These are phyloP conservation scores for Lateolabrax maculatus DNA, from an alignment of 2,797 vertebrate genomes.

Conservation along the genomic window DNA sequence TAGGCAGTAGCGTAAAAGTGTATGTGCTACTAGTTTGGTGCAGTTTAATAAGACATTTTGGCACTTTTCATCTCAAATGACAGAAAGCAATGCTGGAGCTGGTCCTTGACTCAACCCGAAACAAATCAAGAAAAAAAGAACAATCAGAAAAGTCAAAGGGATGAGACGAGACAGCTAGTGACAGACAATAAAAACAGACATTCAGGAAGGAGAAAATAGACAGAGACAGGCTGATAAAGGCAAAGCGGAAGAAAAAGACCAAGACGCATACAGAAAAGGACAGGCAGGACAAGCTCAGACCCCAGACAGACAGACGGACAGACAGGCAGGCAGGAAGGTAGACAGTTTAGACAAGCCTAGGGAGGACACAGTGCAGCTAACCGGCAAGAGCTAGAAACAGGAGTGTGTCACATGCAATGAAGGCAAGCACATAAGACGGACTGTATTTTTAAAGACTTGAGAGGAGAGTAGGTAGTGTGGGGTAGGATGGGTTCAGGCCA, in stretches of 20 bases:
- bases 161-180: conserved; percentile 53
- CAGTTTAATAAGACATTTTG: conserved; percentile 27
- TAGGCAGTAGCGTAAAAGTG: neutral
- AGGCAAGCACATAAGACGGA: conserved; percentile 60
- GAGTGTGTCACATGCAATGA: conserved; percentile 81
- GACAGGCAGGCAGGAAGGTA: conserved; percentile 29
- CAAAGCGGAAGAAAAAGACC: conserved; percentile 52
- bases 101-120: conserved; percentile 27
- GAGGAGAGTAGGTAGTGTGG: conserved; percentile 56
- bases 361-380: conserved; percentile 69
- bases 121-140: conserved; percentile 32
- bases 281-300: conserved; percentile 52
- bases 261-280: conserved; percentile 67
- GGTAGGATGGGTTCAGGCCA: conserved; percentile 23
- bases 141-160: conserved; percentile 54
- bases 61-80: conserved; percentile 25
- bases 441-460: conserved; percentile 83
- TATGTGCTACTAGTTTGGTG: neutral
- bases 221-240: conserved; percentile 65
- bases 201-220: conserved; percentile 48
- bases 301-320: conserved; percentile 40
- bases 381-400: conserved; percentile 61
- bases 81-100: neutral
- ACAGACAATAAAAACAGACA: conserved; percentile 61
- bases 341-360: conserved; percentile 58